Base-by-base conservation (phyloP, 1,140 invertebrate species). In the Dendroctonus ponderosae region DNA sequence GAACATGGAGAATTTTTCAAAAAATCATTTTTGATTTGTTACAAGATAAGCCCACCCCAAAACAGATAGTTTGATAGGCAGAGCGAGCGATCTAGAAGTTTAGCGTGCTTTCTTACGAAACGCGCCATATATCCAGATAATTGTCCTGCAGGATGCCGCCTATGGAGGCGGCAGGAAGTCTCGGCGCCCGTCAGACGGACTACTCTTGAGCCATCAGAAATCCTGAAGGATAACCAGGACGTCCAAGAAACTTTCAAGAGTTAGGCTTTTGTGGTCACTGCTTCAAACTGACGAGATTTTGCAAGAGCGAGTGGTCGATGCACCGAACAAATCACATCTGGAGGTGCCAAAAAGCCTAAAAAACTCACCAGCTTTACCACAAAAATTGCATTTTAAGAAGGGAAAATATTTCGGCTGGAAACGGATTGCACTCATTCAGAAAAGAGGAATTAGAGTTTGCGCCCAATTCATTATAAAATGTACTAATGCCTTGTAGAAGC, bases 121-220 rank as follows among this genome's bases (percentile, higher is more conserved):
- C 9, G 12, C 12, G 9, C 12, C 44, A 46, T 37, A 8, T 52
- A 63, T 63, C 61, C 37, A 54, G 61, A 63, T 63, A 54, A 63
- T 63, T 52, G 61, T 37, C 53, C 52, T 52, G 43, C 62, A 50
- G 62, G 62, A 56, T 15, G 46, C 52, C 62, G 52, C 37, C 54
- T 15, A 48, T 54, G 42, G 53, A 53, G 53, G 62, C 62, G 53
- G 62, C 62, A 59, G 57, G 57, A 59, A 62, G 40, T 65, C 53
- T 46, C 52, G 62, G 62, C 62, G 62, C 62, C 62, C 62, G 62
- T 15, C 62, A 57, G 62, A 57, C 62, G 62, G 62, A 42, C 62
- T 49, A 44, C 46, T 15, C 42, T 65, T 52, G 53, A 44, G 62
- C 61, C 61, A 63, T 11, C 41, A 60, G 60, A 56, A 44, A 65